Evolutionary conservation across 2,888 invertebrate species (phyloP).

Genomic region (Mythimna pallens): DNA sequence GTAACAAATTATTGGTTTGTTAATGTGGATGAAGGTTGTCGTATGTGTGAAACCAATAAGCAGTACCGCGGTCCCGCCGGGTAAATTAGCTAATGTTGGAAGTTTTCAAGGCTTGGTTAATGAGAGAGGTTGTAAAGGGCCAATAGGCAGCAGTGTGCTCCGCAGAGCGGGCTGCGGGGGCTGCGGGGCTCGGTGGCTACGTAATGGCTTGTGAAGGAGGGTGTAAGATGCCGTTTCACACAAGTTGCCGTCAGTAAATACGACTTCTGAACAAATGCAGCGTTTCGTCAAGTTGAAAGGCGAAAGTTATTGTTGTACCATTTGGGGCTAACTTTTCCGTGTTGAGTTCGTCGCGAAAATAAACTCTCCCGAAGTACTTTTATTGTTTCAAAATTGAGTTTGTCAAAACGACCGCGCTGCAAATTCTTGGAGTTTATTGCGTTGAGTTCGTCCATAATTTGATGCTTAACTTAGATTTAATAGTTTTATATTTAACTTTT

Average conservation of each 20-base stretch:
- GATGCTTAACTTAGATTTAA: constrained; percentile 35
- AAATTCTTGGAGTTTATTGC: constrained; percentile 47
- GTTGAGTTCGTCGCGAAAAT: constrained; percentile 64
- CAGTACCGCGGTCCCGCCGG: constrained; percentile 65
- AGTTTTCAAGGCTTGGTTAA: constrained; percentile 83
- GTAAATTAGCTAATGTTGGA: constrained; percentile 82
- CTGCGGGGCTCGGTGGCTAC: constrained; percentile 57
- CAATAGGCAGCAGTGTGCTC: constrained; percentile 64
- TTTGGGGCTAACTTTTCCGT: constrained; percentile 64
- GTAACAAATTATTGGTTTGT: constrained; percentile 16
- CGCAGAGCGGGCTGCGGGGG: constrained; percentile 68
- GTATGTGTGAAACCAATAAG: constrained; percentile 55
- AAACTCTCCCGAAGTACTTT: constrained; percentile 66
- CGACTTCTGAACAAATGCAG: constrained; percentile 72
- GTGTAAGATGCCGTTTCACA: constrained; percentile 66
- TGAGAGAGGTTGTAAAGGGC: constrained; percentile 77
- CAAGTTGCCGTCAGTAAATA: constrained; percentile 66
- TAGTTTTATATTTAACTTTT: constrained; percentile 15
- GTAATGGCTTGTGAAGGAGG: constrained; percentile 79
- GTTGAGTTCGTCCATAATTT: constrained; percentile 41
- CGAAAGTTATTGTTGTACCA: constrained; percentile 68
- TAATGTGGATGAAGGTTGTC: constrained; percentile 31
- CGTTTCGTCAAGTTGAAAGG: constrained; percentile 68
- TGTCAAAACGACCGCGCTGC: constrained; percentile 64
- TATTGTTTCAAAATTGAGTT: constrained; percentile 73